Evolutionary conservation across 2,797 vertebrate species (phyloP), one percentile per base, ranked within the genome.

Genomic region (Borostomias antarcticus): DNA sequence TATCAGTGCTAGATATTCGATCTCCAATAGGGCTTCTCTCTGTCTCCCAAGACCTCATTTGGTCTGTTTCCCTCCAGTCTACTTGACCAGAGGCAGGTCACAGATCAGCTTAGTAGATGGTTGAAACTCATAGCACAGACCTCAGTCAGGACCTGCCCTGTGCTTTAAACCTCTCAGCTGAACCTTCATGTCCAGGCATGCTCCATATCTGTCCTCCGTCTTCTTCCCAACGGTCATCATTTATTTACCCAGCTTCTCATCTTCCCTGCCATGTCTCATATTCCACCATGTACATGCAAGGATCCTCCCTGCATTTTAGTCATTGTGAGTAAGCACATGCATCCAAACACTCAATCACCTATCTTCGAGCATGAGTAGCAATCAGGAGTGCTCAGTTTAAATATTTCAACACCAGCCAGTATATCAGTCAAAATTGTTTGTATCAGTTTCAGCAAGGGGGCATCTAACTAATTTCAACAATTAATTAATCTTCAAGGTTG

Each of bases 231-330:
- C 50, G 29, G 13, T 69, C 65, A 79, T 88, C 63, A 68, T 80
- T 85, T 80, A 83, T 85, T 83, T 82, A 87, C 78, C 1, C 0
- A 59, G 64, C 77, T 59, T 85, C 74, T 85, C 79, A 72, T 70
- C 73, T 75, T 83, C 58, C 82, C 80, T 70, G 43, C 77, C 80
- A 81, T n/a, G 58, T 59, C 72, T 85, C 65, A 68, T 61, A 72
- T 85, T 82, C 75, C 80, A 73, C 72, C 50, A 63, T 59, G 64
- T 59, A 66, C 68, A 69, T 72, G 72, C 37, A 58, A 66, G 37
- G 75, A n/a, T 63, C 35, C 19, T 23, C 53, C 29, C 29, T 56
- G 40, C 7, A 19, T 6, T 35, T n/a, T 15, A 56, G 21, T 21
- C 19, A 13, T 4, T 25, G 19, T 23, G 19, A 35, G 19, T 26